Conservation (phyloP, 2,797 vertebrate genomes). For the Schizopygopsis malacanthus region DNA sequence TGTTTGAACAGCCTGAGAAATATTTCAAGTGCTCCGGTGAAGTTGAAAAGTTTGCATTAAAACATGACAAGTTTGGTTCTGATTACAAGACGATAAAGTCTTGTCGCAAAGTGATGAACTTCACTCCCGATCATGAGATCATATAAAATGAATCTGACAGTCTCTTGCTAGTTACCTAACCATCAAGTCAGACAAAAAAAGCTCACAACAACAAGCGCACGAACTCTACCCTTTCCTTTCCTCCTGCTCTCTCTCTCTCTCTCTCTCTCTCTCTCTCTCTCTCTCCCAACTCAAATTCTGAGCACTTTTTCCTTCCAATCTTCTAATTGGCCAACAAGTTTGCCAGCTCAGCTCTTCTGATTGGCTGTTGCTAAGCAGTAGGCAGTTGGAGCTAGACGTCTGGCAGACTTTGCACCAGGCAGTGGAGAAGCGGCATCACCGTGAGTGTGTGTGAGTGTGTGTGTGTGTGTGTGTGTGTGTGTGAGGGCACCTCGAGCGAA, state of each 20-base stretch:
- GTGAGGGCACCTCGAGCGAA: constrained; percentile 57
- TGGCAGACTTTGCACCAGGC: constrained; percentile 61
- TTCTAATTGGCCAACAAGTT: constrained; percentile 77
- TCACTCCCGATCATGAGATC: constrained; percentile 46
- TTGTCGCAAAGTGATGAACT: background rate
- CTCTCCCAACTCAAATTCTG: constrained; percentile 78
- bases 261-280: constrained; percentile 44
- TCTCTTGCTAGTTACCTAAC: constrained; percentile 73
- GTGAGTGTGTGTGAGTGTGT: constrained; percentile 31
- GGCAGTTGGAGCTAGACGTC: constrained; percentile 76
- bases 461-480: constrained; percentile 33
- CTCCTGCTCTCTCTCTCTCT: constrained; percentile 53
- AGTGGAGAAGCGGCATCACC: constrained; percentile 52
- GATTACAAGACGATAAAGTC: background rate
- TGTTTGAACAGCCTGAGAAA: background rate
- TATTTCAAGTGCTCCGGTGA: background rate
- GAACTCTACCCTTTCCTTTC: constrained; percentile 47
- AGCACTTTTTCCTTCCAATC: constrained; percentile 73
- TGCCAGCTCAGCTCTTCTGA: constrained; percentile 68
- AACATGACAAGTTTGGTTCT: background rate
- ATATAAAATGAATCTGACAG: constrained; percentile 70
- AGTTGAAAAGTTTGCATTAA: background rate
- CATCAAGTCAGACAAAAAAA: constrained; percentile 55
- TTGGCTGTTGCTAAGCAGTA: constrained; percentile 88
- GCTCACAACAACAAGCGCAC: constrained; percentile 63